phyloP scores from a whole-genome alignment of 2,888 invertebrate species.

The Baronia brevicornis region DNA sequence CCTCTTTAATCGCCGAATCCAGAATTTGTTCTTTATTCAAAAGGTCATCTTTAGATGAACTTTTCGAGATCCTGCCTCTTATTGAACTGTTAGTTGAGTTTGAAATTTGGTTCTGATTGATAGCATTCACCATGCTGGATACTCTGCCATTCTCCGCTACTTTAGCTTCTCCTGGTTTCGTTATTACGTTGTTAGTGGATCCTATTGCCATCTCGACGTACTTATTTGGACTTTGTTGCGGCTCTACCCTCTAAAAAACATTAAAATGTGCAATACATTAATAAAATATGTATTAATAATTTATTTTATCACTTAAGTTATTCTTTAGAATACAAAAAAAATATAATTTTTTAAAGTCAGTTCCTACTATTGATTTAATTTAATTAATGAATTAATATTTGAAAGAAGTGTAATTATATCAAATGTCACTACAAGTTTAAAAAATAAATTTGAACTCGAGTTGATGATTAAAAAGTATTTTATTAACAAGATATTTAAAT shows the following conservation, averaged over 20 bases:
- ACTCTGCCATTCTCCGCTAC: conserved; percentile 58
- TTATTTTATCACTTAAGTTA: too few species aligned
- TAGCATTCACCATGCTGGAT: conserved; percentile 61
- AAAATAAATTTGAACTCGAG: too few species aligned
- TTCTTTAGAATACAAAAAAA: too few species aligned
- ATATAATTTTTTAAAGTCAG: too few species aligned
- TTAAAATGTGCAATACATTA: conserved; percentile 1
- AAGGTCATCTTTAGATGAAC: conserved; percentile 64
- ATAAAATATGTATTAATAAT: not conserved
- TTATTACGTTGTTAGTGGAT: conserved; percentile 30
- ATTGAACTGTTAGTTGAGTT: conserved; percentile 41
- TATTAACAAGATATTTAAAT: too few species aligned
- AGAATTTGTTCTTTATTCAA: conserved; percentile 44
- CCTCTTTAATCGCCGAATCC: conserved; percentile 54
- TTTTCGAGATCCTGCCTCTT: conserved; percentile 57
- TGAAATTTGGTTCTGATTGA: conserved; percentile 40
- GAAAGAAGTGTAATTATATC: too few species aligned
- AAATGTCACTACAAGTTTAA: too few species aligned
- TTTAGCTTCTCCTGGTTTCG: conserved; percentile 32
- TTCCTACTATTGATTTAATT: too few species aligned
- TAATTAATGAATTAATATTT: too few species aligned
- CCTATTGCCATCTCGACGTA: conserved; percentile 61
- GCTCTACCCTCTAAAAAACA: conserved; percentile 59
- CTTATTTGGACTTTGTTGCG: conserved; percentile 62
- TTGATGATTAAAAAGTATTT: too few species aligned